These are phyloP conservation scores for Ophion ventricosus DNA, from an alignment of 2,888 invertebrate species.

Conservation along the genomic window DNA sequence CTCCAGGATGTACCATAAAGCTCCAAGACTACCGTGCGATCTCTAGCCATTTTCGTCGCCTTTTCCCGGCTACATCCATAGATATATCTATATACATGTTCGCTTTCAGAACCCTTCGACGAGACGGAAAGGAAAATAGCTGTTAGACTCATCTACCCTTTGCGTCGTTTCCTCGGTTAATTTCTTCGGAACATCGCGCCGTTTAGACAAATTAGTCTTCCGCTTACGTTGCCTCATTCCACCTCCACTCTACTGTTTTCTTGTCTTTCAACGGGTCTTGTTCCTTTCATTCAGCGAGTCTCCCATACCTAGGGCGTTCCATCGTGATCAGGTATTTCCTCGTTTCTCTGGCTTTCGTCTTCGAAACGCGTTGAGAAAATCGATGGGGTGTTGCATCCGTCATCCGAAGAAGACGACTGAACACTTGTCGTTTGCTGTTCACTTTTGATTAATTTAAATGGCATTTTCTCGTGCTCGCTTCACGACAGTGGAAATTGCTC, in stretches of 20 bases:
- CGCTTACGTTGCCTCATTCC: conserved; percentile 41
- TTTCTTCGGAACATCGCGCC: conserved; percentile 66
- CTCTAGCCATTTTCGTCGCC: conserved; percentile 39
- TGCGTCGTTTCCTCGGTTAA: conserved; percentile 64
- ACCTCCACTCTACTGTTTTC: conserved; percentile 17
- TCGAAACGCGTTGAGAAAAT: neutral
- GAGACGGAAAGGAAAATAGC: conserved; percentile 65
- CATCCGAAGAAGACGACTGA: neutral
- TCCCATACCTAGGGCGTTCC: neutral
- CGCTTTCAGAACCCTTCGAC: conserved; percentile 23
- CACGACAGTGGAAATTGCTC: neutral
- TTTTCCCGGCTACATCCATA: conserved; percentile 10
- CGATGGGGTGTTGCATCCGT: neutral
- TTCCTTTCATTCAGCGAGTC: conserved; percentile 6
- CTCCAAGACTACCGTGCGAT: conserved; percentile 41
- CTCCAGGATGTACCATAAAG: conserved; percentile 26
- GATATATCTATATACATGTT: neutral
- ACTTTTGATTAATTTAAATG: conserved; percentile 43
- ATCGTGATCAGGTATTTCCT: conserved; percentile 11
- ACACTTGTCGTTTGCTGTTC: conserved; percentile 22
- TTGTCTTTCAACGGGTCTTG: conserved; percentile 36
- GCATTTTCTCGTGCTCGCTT: conserved; percentile 13
- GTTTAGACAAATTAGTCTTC: conserved; percentile 71
- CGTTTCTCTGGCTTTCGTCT: no score
- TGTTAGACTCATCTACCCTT: conserved; percentile 65